Evolutionary conservation across 2,797 vertebrate species (phyloP), one percentile per base, ranked within the genome.

Genomic region (Phalloptychus januarius): DNA sequence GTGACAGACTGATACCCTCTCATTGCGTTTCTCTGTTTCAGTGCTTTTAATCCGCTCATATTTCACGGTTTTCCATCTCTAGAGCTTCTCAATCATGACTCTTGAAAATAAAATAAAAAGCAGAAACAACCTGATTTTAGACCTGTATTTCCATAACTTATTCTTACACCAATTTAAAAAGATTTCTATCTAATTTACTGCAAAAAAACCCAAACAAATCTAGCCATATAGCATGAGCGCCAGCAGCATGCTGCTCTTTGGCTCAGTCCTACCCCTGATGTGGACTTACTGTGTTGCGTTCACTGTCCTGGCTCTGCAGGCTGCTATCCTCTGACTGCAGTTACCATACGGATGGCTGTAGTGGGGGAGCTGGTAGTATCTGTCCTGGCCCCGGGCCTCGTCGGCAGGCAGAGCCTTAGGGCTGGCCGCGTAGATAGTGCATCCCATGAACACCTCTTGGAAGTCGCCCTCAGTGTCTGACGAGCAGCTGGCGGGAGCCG

Each of bases 351-450:
- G 82, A 74, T 83, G 89, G 88, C 89, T 87, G 77, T 84, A 86
- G 75, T 90, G 86, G 63, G 82, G 79, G 31, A 87, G 88, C 82
- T 85, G 93, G 87, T 88, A 87, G 86, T 89, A 93, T 78, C 88
- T 75, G 86, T 91, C 93, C 88, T 89, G 90, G 82, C 91, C 91
- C 20, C 90, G 83, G 87, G 88, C 91, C 91, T 94, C 94, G 85
- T 95, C 95, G 5, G 83, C 91, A 3, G 94, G 92, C 88, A 94
- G 94, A 91, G 93, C 95, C 93, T 96, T 94, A 88, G 95, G 93
- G 91, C 95, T 95, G 89, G 94, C 94, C 79, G 94, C 95, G 82
- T 95, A 95, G 85, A 95, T 95, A 84, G 93, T 95, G 95, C 95
- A 95, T 95, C 95, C 95, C 94, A 95, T 95, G 91, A 95, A 95